These are phyloP conservation scores for Lasioglossum villosulum DNA, from an alignment of 2,888 invertebrate genomes.

Conservation along the genomic window DNA sequence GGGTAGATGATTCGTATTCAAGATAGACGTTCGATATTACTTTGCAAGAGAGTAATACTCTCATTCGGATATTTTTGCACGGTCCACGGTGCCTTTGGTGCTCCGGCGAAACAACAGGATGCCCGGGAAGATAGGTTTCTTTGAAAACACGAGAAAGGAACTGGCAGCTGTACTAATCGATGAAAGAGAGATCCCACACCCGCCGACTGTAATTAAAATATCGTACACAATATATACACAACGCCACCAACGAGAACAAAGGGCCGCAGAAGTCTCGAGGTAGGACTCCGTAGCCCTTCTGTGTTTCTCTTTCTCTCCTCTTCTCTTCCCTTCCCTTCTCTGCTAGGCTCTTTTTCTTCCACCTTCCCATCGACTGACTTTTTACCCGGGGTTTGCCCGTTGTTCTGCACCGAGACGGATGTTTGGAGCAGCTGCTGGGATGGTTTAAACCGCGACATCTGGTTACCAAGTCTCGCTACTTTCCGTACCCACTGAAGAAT, in stretches of 20 bases:
- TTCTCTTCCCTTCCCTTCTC: background rate
- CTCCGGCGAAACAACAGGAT: slow-evolving; percentile 19
- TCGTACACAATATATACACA: slow-evolving; percentile 58
- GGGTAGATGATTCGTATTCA: slow-evolving; percentile 4
- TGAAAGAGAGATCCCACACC: slow-evolving; percentile 50
- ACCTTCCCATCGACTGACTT: slow-evolving; percentile 67
- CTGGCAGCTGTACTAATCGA: slow-evolving; percentile 56
- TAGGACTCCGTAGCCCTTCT: slow-evolving; percentile 55
- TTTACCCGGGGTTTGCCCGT: slow-evolving; percentile 36
- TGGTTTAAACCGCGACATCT: slow-evolving; percentile 17
- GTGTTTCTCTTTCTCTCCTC: background rate
- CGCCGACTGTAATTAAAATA: slow-evolving; percentile 64
- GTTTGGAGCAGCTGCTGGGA: slow-evolving; percentile 10
- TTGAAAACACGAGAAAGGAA: slow-evolving; percentile 38
- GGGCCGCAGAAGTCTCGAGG: slow-evolving; percentile 58
- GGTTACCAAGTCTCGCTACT: slow-evolving; percentile 7
- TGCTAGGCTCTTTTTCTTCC: slow-evolving; percentile 45
- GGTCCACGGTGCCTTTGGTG: slow-evolving; percentile 27
- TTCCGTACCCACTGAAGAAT: slow-evolving; percentile 21
- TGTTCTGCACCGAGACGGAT: slow-evolving; percentile 13
- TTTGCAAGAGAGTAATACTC: background rate
- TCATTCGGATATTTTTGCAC: slow-evolving; percentile 18
- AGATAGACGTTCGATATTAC: slow-evolving; percentile 23
- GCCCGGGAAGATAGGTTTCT: slow-evolving; percentile 30
- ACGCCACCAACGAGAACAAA: slow-evolving; percentile 44